These are phyloP conservation scores for Thoracochromis brauschi DNA, from an alignment of 2,113 vertebrate species.

Conservation along the genomic window DNA sequence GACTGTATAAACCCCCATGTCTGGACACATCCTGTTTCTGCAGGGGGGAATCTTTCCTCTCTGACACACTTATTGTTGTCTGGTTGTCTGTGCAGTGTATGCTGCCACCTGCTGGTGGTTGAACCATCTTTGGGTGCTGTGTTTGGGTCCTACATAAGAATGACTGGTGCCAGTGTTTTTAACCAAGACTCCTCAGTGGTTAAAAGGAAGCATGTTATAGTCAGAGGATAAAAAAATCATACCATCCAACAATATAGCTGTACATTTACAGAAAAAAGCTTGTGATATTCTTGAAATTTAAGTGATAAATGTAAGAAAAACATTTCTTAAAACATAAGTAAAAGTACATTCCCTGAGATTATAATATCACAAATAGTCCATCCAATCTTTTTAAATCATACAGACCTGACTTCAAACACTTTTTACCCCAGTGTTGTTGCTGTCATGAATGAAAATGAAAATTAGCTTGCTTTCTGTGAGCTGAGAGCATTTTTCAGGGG, in stretches of 20 bases:
- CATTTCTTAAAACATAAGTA: background rate
- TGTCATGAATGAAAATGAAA: background rate
- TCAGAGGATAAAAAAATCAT: background rate
- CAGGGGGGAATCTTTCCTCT: slow-evolving; percentile 9
- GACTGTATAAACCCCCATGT: slow-evolving; percentile 24
- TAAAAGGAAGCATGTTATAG: background rate
- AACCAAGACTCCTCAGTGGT: background rate
- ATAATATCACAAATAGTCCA: accelerated
- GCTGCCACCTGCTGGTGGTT: slow-evolving; percentile 53
- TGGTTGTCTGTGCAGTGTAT: background rate
- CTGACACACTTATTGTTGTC: slow-evolving; percentile 25
- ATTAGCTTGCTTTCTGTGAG: background rate
- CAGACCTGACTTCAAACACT: background rate
- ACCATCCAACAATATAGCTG: background rate
- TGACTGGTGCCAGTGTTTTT: background rate
- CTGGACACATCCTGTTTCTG: slow-evolving; percentile 31
- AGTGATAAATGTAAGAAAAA: background rate
- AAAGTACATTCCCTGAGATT: background rate
- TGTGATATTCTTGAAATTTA: background rate
- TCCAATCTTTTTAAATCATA: background rate
- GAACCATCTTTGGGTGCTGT: background rate
- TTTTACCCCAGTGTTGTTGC: background rate
- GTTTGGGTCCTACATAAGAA: background rate
- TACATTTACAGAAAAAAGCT: background rate
- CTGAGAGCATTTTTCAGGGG: background rate